Evolutionary conservation across 2,113 vertebrate species (phyloP).

Genomic region (Galeopterus variegatus): DNA sequence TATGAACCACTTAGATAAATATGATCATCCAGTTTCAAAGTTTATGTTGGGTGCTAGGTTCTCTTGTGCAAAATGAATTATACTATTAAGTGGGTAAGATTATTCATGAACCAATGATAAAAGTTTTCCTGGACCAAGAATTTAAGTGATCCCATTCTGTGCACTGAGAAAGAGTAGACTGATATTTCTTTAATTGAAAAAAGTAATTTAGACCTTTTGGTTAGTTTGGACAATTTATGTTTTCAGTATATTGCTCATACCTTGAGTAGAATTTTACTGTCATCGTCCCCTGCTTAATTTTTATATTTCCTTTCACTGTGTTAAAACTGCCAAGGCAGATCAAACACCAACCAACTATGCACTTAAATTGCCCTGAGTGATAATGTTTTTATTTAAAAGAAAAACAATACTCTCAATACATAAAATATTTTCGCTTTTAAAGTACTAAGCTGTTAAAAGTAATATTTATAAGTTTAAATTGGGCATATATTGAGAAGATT

Average conservation of each 20-base stretch:
- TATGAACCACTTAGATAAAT: background rate
- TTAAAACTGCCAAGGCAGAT: background rate
- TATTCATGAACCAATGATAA: background rate
- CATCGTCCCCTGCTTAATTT: background rate
- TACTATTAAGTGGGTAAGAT: background rate
- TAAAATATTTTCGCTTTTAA: conserved; percentile 13
- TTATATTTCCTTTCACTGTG: background rate
- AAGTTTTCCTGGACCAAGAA: background rate
- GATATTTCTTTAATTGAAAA: background rate
- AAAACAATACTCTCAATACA: background rate
- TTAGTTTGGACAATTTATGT: background rate
- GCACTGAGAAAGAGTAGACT: background rate
- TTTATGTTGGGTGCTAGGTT: background rate
- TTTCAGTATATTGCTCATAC: background rate
- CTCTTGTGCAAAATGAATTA: background rate
- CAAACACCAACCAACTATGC: background rate
- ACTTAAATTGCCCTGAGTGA: background rate
- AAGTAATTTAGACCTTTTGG: background rate
- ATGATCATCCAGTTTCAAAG: background rate
- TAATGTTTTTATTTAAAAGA: background rate
- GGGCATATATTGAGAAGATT: background rate
- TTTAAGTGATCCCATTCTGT: background rate
- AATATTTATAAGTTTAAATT: background rate
- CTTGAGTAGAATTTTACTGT: background rate
- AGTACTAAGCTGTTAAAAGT: background rate